Conservation (phyloP, 2,797 vertebrate genomes). For the Triplophysa yarkandensis region DNA sequence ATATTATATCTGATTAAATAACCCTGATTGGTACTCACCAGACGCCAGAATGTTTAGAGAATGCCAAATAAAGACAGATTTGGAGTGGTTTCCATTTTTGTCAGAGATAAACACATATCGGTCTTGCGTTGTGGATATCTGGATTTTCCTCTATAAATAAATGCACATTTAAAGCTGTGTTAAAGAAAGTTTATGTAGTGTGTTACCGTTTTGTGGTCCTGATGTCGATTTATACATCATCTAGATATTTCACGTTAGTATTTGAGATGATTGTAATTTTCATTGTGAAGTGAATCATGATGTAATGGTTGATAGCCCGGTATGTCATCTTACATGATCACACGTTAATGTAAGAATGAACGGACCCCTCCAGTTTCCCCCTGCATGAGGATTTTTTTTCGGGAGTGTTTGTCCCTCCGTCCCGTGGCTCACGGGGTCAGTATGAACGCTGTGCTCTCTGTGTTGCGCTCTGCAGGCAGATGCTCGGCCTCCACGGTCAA, state of each 20-base stretch:
- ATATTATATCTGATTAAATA: too few species aligned
- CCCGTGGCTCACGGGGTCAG: slow-evolving; percentile 5
- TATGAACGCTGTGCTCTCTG: slow-evolving; percentile 62
- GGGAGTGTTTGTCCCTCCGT: neutral
- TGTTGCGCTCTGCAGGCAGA: slow-evolving; percentile 89
- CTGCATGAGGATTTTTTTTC: neutral
- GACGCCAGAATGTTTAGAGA: too few species aligned
- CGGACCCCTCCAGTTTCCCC: slow-evolving; percentile 11
- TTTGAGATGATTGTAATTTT: neutral
- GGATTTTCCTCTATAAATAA: too few species aligned
- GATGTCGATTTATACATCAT: neutral
- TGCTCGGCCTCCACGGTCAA: slow-evolving; percentile 99
- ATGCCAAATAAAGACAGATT: too few species aligned
- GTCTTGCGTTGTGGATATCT: neutral
- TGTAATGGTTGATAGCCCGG: neutral
- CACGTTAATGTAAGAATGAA: slow-evolving; percentile 10
- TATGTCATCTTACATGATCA: slow-evolving; percentile 10
- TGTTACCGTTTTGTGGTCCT: neutral
- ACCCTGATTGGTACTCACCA: too few species aligned
- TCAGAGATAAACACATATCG: too few species aligned
- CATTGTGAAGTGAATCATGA: neutral
- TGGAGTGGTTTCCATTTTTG: too few species aligned
- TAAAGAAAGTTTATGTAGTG: neutral
- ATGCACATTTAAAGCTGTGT: neutral
- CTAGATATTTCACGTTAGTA: neutral